Conservation (phyloP, 2,797 vertebrate genomes). For the Urosaurus nigricauda region DNA sequence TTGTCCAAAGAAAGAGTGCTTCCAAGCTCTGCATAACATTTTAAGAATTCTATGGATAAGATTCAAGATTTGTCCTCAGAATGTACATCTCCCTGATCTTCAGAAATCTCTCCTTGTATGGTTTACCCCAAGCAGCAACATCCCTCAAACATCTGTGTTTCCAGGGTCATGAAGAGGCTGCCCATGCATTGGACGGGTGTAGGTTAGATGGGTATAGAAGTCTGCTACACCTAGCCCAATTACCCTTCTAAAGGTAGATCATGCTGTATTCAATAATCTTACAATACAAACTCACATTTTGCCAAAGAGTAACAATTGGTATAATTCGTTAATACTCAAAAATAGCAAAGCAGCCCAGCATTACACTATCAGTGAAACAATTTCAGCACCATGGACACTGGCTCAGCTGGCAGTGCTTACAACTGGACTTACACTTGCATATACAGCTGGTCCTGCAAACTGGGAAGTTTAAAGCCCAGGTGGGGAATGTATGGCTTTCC, state of each 20-base stretch:
- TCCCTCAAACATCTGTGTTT: not conserved
- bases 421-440: not conserved
- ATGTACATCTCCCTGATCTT: no score
- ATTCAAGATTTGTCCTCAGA: no score
- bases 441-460: not conserved
- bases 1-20: no score
- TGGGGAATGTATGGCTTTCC: no score
- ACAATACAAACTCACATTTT: not conserved
- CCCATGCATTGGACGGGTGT: no score
- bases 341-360: not conserved
- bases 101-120: no score
- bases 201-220: no score
- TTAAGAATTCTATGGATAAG: not conserved
- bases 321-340: not conserved
- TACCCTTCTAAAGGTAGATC: no score
- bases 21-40: not conserved
- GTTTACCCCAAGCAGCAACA: no score
- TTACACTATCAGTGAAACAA: not conserved
- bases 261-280: not conserved
- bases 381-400: not conserved
- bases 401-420: not conserved
- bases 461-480: not conserved
- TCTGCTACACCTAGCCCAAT: no score
- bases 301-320: not conserved
- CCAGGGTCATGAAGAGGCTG: no score